phyloP scores from a whole-genome alignment of 2,797 vertebrate genomes.

The Micromesistius poutassou region DNA sequence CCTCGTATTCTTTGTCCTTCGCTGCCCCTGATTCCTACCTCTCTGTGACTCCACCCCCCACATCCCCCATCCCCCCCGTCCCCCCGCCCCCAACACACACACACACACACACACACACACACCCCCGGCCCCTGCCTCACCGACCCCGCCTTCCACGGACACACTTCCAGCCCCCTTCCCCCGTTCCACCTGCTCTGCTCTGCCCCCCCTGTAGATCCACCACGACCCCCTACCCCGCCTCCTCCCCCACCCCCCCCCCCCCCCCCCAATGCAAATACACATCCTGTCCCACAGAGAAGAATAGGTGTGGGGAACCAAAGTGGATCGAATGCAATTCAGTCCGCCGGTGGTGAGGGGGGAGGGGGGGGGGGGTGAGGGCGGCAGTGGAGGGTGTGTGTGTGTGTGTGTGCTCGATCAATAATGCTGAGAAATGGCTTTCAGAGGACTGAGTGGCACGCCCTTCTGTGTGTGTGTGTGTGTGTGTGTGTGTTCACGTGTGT shows the following conservation, averaged over 20 bases:
- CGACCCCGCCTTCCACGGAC: not conserved
- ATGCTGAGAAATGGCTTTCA: slow-evolving; percentile 48
- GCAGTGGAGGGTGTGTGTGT: slow-evolving; percentile 5
- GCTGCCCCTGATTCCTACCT: no score
- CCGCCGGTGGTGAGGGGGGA: slow-evolving; percentile 16
- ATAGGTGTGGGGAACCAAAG: slow-evolving; percentile 41
- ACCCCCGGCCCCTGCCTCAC: not conserved
- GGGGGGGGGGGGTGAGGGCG: not conserved
- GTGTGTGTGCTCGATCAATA: slow-evolving; percentile 40
- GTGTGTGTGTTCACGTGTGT: slow-evolving; percentile 11
- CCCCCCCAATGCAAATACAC: slow-evolving; percentile 23
- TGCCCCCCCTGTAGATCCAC: slow-evolving; percentile 11
- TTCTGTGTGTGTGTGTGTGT: slow-evolving; percentile 8
- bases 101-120: not conserved
- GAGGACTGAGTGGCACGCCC: slow-evolving; percentile 28
- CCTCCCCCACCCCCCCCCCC: not conserved
- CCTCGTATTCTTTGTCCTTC: not conserved
- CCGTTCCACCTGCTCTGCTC: not conserved
- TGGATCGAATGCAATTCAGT: slow-evolving; percentile 56
- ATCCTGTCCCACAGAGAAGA: slow-evolving; percentile 13
- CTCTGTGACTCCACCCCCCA: not conserved
- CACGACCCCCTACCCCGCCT: not conserved
- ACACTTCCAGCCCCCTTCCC: not conserved
- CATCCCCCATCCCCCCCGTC: no score
- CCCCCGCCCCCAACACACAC: not conserved